Conservation (phyloP, 2,113 vertebrate genomes). For the Chamaea fasciata region DNA sequence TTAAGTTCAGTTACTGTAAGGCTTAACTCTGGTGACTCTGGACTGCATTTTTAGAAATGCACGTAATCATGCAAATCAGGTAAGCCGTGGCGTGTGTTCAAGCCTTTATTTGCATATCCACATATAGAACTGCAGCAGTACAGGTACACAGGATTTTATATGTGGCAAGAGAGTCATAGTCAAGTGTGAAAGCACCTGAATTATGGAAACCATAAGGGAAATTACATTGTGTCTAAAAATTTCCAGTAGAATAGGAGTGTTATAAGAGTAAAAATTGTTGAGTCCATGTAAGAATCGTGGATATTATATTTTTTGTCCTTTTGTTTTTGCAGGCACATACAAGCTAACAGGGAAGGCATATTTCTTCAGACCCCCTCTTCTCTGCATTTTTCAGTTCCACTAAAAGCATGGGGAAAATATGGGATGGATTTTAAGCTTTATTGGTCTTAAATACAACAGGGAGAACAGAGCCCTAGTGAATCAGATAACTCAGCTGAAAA, state of each 20-base stretch:
- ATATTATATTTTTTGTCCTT: background rate
- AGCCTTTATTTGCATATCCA: background rate
- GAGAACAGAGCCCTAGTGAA: background rate
- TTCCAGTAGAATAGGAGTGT: background rate
- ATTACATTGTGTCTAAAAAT: background rate
- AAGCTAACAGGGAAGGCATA: background rate
- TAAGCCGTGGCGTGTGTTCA: background rate
- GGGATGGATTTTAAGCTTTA: background rate
- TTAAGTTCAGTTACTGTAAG: background rate
- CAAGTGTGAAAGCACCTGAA: background rate
- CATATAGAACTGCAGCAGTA: background rate
- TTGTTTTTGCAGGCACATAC: background rate
- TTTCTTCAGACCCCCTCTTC: background rate
- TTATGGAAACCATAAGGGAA: background rate
- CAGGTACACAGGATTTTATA: background rate
- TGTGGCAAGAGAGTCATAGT: background rate
- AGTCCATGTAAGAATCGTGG: background rate
- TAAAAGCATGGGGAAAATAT: background rate
- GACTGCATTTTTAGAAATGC: background rate
- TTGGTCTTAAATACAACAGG: background rate
- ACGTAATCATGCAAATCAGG: background rate
- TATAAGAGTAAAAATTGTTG: background rate
- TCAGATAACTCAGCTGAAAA: conserved; percentile 6
- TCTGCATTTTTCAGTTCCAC: background rate
- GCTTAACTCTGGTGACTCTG: background rate